A percentile compares a stretch with the other conserved stretches of the same genome.
Conservation (phyloP, 2,797 vertebrate genomes). For the Thripadectes ignobilis region DNA sequence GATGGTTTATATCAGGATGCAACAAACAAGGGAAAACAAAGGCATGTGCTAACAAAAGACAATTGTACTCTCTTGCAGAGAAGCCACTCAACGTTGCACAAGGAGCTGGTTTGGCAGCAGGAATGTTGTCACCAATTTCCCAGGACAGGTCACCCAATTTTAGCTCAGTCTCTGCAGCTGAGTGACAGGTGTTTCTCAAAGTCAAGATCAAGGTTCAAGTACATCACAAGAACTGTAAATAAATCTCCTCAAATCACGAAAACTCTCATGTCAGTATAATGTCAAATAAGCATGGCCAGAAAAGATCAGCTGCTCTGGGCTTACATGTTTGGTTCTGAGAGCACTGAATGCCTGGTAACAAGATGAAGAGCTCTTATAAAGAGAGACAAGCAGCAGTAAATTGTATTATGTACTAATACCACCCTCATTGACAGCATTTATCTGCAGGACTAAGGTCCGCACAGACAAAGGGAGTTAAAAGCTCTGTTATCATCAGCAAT, state of each 20-base stretch:
- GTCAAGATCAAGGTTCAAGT: neutral
- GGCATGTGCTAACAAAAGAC: accelerated
- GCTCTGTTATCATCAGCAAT: neutral
- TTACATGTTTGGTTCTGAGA: neutral
- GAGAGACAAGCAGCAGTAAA: neutral
- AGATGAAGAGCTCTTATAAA: constrained; percentile 46
- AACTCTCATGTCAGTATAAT: neutral
- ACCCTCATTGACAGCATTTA: constrained; percentile 15
- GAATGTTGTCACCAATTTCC: neutral
- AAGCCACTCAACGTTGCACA: neutral
- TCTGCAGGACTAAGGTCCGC: neutral
- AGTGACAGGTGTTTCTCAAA: neutral
- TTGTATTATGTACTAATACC: neutral
- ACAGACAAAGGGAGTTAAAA: neutral
- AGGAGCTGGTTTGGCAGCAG: neutral
- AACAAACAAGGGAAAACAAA: neutral
- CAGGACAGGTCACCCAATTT: neutral
- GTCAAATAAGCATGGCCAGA: neutral
- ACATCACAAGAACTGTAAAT: neutral
- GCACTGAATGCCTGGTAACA: constrained; percentile 7
- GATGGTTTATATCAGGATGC: neutral
- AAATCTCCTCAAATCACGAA: neutral
- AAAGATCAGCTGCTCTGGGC: neutral
- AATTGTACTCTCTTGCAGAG: neutral
- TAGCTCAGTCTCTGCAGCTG: neutral